These are phyloP conservation scores for Dryobotodes eremita DNA, from an alignment of 2,888 invertebrate genomes.

Conservation along the genomic window DNA sequence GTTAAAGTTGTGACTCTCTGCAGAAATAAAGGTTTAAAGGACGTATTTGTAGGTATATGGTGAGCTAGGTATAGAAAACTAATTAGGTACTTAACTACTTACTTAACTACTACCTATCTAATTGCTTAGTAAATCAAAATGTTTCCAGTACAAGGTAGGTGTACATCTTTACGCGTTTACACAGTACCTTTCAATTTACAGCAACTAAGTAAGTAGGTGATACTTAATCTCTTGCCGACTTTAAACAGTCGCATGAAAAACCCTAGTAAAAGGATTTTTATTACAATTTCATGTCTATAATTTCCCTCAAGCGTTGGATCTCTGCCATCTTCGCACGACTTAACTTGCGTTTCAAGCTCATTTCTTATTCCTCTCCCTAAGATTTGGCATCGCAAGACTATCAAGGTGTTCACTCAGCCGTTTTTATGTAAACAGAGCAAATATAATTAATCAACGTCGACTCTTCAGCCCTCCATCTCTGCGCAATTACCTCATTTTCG, in stretches of 20 bases:
- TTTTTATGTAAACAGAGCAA: conserved; percentile 71
- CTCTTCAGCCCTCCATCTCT: conserved; percentile 69
- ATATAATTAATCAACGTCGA: conserved; percentile 82
- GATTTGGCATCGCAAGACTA: conserved; percentile 52
- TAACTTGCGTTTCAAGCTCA: conserved; percentile 44
- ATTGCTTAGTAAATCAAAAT: not conserved
- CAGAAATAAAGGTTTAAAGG: not conserved
- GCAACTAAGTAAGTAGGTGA: not conserved
- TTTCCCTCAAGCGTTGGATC: conserved; percentile 50
- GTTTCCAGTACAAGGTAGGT: too few relatives aligned
- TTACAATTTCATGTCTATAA: conserved; percentile 37
- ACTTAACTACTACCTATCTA: not conserved
- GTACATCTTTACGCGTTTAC: not conserved
- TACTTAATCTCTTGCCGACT: not conserved
- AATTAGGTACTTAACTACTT: not conserved
- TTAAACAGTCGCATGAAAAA: conserved; percentile 27
- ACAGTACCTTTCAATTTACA: not conserved
- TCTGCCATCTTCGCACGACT: conserved; percentile 58
- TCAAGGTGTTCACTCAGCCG: conserved; percentile 64
- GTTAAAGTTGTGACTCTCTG: not conserved
- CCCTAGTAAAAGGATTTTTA: conserved; percentile 26
- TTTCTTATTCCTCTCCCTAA: conserved; percentile 45
- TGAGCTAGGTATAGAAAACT: not conserved
- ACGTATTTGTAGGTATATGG: not conserved
- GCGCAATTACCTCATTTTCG: conserved; percentile 81